Percentiles rank a stretch among this genome's conserved stretches.
phyloP scores from a whole-genome alignment of 2,888 invertebrate genomes.

The Griposia aprilina region DNA sequence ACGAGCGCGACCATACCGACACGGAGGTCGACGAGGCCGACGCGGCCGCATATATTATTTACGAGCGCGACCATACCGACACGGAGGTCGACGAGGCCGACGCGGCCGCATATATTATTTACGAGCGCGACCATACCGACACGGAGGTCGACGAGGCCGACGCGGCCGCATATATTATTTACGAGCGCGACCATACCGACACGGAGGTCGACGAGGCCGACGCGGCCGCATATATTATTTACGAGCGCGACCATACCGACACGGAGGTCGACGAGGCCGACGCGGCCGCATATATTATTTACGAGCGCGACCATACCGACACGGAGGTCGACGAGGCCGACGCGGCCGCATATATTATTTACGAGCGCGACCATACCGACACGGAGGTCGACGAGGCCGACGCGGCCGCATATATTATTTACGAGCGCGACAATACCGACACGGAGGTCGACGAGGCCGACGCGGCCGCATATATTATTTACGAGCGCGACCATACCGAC shows the following conservation, averaged over 20 bases:
- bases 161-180: constrained; percentile 2
- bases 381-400: neutral
- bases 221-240: constrained; percentile 2
- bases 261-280: neutral
- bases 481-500: constrained; percentile 12
- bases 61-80: constrained; percentile 12
- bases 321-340: neutral
- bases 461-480: constrained; percentile 2
- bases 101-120: constrained; percentile 2
- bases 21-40: neutral
- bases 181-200: constrained; percentile 12
- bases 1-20: constrained; percentile 12
- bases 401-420: constrained; percentile 2
- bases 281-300: constrained; percentile 2
- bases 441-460: neutral
- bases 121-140: constrained; percentile 12
- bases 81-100: neutral
- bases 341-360: constrained; percentile 2
- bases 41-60: constrained; percentile 2
- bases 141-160: neutral
- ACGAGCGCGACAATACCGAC: constrained; percentile 12
- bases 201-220: neutral
- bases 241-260: constrained; percentile 12
- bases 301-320: constrained; percentile 12
- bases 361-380: constrained; percentile 12